Evolutionary conservation across 2,797 vertebrate species (phyloP), one percentile per base, ranked within the genome.

Genomic region (Podarcis lilfordi): DNA sequence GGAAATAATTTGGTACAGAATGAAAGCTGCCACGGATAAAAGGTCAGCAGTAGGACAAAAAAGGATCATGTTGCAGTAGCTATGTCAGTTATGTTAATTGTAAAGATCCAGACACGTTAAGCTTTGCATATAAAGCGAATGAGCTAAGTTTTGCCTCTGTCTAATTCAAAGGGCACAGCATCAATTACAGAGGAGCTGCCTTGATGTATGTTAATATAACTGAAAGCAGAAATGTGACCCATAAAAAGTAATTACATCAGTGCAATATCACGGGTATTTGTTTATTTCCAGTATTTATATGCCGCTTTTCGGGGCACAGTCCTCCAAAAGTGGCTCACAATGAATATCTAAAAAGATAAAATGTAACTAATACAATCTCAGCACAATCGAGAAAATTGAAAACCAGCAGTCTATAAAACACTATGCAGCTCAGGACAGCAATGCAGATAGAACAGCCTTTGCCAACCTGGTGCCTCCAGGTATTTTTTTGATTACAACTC

Each of bases 1-100:
- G 86, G 86, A 93, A 95, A 74, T 91, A 86, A 94, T 92, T 89
- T 80, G 80, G 29, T 82, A n/a, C 35, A 66, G 69, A 85, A 77
- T 27, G 89, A 88, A 94, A 88, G 89, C 91, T 94, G 45, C 81
- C 75, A 89, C 8, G 59, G 32, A n/a, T 35, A 21, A 86, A 55
- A 88, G 68, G 84, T 86, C 76, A 94, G 85, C 17, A 6, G 82
- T 50, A 80, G 66, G 64, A 91, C 69, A 93, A 85, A 87, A 11
- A 68, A 88, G n/a, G n/a, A 8, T 92, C 23, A 66, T 37, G 79
- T 7, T 82, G 50, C 8, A 84, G 79, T 88, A 91, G 74, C 88
- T 80, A 85, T 89, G 40, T 78, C 75, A 90, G 35, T 2, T 40
- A 7, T 83, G 6, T 85, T 87, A 89, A 82, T 2, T 21, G 2